phyloP scores from a whole-genome alignment of 1,140 invertebrate species.

The Heliconius hermathena region DNA sequence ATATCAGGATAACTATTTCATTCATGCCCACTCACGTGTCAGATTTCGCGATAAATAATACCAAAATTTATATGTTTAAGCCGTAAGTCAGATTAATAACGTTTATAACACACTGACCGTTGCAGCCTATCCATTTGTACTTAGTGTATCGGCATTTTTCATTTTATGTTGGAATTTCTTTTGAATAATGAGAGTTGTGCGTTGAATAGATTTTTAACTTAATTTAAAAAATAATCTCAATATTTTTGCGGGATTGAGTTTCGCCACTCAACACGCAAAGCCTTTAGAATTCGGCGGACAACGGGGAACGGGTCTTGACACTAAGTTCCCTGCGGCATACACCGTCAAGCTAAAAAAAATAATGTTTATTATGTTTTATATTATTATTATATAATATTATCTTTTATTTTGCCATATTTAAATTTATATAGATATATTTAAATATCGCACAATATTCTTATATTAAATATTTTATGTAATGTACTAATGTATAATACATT shows the following conservation, averaged over 20 bases:
- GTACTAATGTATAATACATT: too few species aligned
- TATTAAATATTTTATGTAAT: too few species aligned
- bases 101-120: background rate
- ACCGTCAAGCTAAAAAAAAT: too few species aligned
- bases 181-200: background rate
- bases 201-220: background rate
- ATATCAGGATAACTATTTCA: conserved; percentile 19
- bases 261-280: too few species aligned
- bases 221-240: background rate
- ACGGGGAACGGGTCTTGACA: too few species aligned
- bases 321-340: too few species aligned
- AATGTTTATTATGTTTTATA: too few species aligned
- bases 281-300: too few species aligned
- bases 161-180: background rate
- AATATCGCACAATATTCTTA: too few species aligned
- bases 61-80: conserved; percentile 6
- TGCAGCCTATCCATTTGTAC: background rate
- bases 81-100: background rate
- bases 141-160: background rate
- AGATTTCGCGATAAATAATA: conserved; percentile 12
- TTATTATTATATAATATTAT: too few species aligned
- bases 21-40: conserved; percentile 19
- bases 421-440: too few species aligned
- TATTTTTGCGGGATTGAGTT: background rate
- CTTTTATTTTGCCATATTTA: background rate